Evolutionary conservation across 2,888 invertebrate genomes (phyloP).

Genomic region (Macrostomum cliftonense): DNA sequence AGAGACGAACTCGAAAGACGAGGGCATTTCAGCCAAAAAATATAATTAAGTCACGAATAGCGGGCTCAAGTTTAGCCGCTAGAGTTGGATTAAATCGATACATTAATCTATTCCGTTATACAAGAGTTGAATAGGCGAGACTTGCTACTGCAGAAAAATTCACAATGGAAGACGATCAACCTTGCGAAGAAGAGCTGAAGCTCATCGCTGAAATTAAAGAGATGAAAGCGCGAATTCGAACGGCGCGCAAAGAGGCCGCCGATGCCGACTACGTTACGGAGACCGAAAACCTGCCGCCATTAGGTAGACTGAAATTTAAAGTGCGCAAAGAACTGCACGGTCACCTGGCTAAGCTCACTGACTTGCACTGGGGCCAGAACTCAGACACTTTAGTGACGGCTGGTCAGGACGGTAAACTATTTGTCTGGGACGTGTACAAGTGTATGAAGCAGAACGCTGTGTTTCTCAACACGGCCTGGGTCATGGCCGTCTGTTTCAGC

Average conservation of each 20-base stretch:
- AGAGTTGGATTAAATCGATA: no score
- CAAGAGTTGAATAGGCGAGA: no score
- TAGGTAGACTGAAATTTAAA: constrained; percentile 7
- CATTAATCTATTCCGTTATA: no score
- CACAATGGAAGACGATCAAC: constrained; percentile 3
- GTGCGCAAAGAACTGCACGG: constrained; percentile 8
- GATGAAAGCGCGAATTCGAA: constrained; percentile 3
- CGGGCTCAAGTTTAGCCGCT: no score
- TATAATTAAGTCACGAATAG: no score
- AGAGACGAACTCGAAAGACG: no score
- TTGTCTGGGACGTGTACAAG: constrained; percentile 8
- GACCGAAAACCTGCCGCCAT: constrained; percentile 6
- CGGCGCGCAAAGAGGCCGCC: constrained; percentile 6
- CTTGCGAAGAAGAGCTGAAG: constrained; percentile 5
- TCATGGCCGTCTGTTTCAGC: constrained; percentile 6
- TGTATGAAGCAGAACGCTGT: constrained; percentile 5
- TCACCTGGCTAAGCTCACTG: constrained; percentile 8
- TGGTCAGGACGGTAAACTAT: constrained; percentile 8
- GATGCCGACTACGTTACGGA: constrained; percentile 7
- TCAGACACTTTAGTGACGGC: constrained; percentile 6
- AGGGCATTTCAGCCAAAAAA: no score
- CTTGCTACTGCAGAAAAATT: no score
- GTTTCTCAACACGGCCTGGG: constrained; percentile 3
- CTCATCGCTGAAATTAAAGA: constrained; percentile 4
- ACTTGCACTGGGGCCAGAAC: constrained; percentile 7